phyloP scores from a whole-genome alignment of 2,113 vertebrate genomes.

The Sapayoa aenigma region DNA sequence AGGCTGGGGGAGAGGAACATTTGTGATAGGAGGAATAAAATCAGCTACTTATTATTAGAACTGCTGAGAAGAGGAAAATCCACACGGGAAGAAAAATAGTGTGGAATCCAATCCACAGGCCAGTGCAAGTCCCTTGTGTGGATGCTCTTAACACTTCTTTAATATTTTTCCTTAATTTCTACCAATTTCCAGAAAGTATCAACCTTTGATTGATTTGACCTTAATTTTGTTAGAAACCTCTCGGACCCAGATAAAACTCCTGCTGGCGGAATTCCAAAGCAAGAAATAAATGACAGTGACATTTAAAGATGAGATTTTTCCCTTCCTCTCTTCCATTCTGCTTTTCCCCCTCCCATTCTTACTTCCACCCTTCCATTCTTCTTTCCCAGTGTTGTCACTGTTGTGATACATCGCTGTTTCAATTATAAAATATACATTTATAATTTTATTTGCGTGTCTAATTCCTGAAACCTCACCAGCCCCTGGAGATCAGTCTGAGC shows the following conservation, averaged over 20 bases:
- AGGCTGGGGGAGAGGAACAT: background rate
- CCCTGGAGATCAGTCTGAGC: background rate
- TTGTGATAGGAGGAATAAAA: background rate
- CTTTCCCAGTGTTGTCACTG: background rate
- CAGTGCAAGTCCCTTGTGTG: background rate
- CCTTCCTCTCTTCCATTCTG: background rate
- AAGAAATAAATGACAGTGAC: background rate
- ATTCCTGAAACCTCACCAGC: background rate
- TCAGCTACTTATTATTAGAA: rapidly evolving
- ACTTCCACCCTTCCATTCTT: background rate
- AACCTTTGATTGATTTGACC: background rate
- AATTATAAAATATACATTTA: background rate
- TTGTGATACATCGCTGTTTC: background rate
- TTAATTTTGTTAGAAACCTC: background rate
- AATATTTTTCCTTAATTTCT: background rate
- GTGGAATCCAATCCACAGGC: background rate
- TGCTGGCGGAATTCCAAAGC: background rate
- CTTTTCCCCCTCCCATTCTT: background rate
- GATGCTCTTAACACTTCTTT: background rate
- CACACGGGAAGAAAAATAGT: background rate
- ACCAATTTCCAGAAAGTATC: background rate
- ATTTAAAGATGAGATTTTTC: background rate
- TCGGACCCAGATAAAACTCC: background rate
- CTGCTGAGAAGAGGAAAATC: background rate
- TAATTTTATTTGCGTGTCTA: no score